Evolutionary conservation across 2,797 vertebrate species (phyloP), one percentile per base, ranked within the genome.

Genomic region (Acanthopagrus latus): DNA sequence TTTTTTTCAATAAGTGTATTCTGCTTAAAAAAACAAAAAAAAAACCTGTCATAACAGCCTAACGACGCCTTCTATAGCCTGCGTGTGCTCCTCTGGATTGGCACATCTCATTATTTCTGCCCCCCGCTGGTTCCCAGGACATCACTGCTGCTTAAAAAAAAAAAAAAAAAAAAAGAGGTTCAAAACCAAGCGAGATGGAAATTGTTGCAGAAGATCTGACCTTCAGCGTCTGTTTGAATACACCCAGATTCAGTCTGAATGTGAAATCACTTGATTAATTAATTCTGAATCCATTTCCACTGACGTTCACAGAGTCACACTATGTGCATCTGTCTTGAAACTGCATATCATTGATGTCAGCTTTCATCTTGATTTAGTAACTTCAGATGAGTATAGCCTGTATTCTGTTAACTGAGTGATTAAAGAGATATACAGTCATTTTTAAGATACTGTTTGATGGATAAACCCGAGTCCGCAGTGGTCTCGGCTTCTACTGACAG

Each of bases 61-160:
- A 43, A 55, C 17, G 43, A 63, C 51, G 74, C 51, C 33, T 64
- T 38, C 62, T 71, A 33, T 74, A 74, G 44, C 62, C 51, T 17
- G 65, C 0, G 10, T 66, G 60, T 44, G 57, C 74, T 72, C 46
- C 8, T 76, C 12, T 55, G 66, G 56, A 82, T 66, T 59, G 68
- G 21, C 57, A 3, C 9, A n/a, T 80, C 86, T 90, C 81, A 79
- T 90, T 86, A 89, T 82, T 84, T 81, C 56, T 17, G 13, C 33
- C 80, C 66, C 80, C 83, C 33, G 80, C 64, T 85, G 86, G 59
- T 67, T 74, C 69, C 64, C 23, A 57, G 79, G 63, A 77, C 81
- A 68, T 64, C 54, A 17, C 18, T 17, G 12, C 25, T 0, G 25
- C 50, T 80, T 71, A 59, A 71, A 58, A 29, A 54, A 33, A n/a